These are phyloP conservation scores for Oryzias javanicus DNA, from an alignment of 2,113 vertebrate species.

Conservation along the genomic window DNA sequence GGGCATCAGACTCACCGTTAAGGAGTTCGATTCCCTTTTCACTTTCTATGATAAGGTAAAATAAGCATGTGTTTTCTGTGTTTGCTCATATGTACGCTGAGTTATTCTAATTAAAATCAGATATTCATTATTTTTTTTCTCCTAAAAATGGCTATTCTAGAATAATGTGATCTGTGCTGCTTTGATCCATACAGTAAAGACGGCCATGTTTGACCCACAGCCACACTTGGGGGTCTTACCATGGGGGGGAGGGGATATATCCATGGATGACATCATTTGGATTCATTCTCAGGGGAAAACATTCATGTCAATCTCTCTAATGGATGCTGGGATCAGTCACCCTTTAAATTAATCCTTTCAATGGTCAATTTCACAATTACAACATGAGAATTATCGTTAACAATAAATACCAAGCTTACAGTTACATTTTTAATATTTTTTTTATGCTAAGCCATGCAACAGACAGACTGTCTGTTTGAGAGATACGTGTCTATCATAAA, in stretches of 20 bases:
- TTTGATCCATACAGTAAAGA: background rate
- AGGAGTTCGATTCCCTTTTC: conserved; percentile 93
- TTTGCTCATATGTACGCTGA: background rate
- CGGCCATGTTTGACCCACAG: background rate
- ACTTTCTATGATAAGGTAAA: conserved; percentile 92
- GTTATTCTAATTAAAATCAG: no score
- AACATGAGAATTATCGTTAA: no score
- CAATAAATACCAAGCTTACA: no score
- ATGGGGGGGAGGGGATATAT: background rate
- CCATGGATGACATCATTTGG: conserved; percentile 1
- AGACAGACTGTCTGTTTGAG: no score
- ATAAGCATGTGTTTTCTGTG: background rate
- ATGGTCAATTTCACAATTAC: no score
- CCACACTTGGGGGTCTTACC: conserved; percentile 1
- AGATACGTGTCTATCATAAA: no score
- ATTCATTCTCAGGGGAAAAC: conserved; percentile 4
- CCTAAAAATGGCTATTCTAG: background rate
- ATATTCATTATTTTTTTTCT: background rate
- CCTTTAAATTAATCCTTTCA: no score
- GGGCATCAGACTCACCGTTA: conserved; percentile 88
- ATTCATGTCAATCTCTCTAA: conserved; percentile 3
- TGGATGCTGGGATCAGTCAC: background rate
- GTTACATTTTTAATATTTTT: no score
- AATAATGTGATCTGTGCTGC: no score
- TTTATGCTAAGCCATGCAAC: no score